Percentiles rank a stretch among this genome's conserved stretches.
Evolutionary conservation across 2,113 vertebrate species (phyloP).

Genomic region (Aix galericulata): DNA sequence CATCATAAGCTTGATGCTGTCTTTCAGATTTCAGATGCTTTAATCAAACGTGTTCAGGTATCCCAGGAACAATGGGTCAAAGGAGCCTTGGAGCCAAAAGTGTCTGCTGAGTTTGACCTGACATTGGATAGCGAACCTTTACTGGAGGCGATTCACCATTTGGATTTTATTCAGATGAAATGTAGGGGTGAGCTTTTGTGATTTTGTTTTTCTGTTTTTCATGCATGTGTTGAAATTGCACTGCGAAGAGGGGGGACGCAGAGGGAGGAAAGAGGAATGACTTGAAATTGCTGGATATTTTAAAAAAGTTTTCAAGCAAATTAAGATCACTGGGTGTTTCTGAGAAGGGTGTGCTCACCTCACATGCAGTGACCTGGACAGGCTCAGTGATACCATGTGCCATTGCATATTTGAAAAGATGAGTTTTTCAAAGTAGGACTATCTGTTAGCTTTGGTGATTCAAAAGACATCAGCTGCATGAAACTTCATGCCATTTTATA

Average conservation of each 20-base stretch:
- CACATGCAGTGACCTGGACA: not conserved
- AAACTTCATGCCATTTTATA: not conserved
- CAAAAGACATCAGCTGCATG: not conserved
- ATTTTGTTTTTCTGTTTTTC: not conserved
- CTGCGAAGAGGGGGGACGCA: not conserved
- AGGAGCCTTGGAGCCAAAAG: constrained; percentile 95
- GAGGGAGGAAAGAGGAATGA: not conserved
- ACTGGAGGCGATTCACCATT: constrained; percentile 92
- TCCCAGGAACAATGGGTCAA: constrained; percentile 99
- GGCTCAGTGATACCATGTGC: not conserved
- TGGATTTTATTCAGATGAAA: constrained; percentile 97
- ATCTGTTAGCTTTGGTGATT: not conserved
- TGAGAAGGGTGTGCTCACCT: not conserved
- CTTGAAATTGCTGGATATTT: not conserved
- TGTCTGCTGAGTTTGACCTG: constrained; percentile 93
- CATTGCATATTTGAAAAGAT: not conserved
- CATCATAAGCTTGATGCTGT: not conserved
- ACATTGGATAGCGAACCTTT: constrained; percentile 91
- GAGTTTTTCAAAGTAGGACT: not conserved
- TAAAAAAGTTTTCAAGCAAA: not conserved
- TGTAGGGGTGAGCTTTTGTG: constrained; percentile 82
- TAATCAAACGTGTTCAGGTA: constrained; percentile 92
- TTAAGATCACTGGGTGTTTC: not conserved
- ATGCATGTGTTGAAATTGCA: not conserved
- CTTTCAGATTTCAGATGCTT: constrained; percentile 92